Conservation (phyloP, 2,888 invertebrate species). For the Branchipolynoe longqiensis region DNA sequence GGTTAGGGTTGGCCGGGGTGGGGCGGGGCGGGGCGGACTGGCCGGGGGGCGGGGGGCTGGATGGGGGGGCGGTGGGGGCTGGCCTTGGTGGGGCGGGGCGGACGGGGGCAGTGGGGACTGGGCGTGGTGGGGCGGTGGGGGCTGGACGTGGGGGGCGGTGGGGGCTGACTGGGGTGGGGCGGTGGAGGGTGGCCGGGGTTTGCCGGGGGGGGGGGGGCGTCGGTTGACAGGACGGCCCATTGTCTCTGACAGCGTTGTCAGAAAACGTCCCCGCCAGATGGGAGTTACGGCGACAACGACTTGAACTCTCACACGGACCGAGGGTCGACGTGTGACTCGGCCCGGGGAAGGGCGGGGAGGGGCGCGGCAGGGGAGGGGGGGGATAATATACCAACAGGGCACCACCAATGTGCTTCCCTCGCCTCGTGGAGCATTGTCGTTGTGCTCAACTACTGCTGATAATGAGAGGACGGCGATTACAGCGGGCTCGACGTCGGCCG, state of each 20-base stretch:
- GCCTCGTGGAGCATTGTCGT: neutral
- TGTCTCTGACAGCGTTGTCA: conserved; percentile 47
- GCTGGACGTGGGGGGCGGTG: no score
- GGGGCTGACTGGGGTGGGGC: neutral
- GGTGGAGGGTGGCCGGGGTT: neutral
- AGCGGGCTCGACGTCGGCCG: no score
- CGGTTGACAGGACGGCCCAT: conserved; percentile 30
- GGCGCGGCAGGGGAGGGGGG: neutral
- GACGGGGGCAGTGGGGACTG: neutral
- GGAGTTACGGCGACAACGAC: conserved; percentile 36
- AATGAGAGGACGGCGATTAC: no score
- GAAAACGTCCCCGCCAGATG: conserved; percentile 24
- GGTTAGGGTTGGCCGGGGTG: neutral
- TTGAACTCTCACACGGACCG: conserved; percentile 44
- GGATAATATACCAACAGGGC: no score
- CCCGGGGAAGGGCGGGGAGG: neutral
- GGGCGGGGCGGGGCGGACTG: conserved; percentile 18
- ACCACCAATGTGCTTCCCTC: neutral
- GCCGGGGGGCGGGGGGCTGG: no score
- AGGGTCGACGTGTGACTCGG: no score
- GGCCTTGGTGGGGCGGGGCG: neutral
- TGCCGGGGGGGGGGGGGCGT: neutral
- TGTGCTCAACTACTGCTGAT: neutral
- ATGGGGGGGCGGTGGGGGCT: neutral
- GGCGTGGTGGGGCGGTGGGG: no score